Percentiles rank a stretch among this genome's conserved stretches.
Evolutionary conservation across 2,888 invertebrate species (phyloP).

Genomic region (Tenodera sinensis): DNA sequence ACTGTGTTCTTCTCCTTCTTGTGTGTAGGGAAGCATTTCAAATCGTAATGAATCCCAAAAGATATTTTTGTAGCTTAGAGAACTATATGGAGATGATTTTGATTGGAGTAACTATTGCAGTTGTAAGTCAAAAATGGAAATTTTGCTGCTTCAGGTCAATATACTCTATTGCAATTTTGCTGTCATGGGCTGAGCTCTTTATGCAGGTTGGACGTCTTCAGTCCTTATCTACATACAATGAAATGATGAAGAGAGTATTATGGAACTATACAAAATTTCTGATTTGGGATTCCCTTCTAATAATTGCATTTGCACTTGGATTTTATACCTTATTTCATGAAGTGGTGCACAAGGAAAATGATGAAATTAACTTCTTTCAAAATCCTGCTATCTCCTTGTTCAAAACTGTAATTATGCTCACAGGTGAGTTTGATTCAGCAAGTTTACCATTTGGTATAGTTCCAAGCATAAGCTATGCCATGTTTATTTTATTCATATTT

Average conservation of each 20-base stretch:
- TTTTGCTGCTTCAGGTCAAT: conserved; percentile 51
- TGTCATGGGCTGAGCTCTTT: conserved; percentile 73
- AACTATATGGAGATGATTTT: conserved; percentile 71
- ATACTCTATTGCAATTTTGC: conserved; percentile 67
- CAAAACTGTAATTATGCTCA: conserved; percentile 82
- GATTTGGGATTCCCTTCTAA: conserved; percentile 73
- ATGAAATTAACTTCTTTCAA: conserved; percentile 61
- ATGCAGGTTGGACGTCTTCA: conserved; percentile 73
- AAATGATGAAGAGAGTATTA: conserved; percentile 78
- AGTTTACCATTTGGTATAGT: conserved; percentile 67
- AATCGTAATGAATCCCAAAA: conserved; percentile 59
- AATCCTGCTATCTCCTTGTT: conserved; percentile 69
- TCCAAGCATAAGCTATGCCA: conserved; percentile 50
- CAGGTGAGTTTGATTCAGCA: conserved; percentile 79
- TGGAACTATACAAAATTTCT: conserved; percentile 76
- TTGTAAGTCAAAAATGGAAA: conserved; percentile 38
- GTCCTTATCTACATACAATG: conserved; percentile 72
- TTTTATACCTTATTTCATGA: conserved; percentile 68
- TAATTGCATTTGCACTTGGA: conserved; percentile 76
- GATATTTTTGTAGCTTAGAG: conserved; percentile 44
- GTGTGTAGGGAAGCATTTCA: conserved; percentile 68
- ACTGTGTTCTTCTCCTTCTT: conserved; percentile 57
- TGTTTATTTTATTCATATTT: conserved; percentile 74
- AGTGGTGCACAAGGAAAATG: conserved; percentile 45
- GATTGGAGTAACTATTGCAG: conserved; percentile 59